These are phyloP conservation scores for Stichodactyla mertensii DNA, from an alignment of 64 coral and sea anemone species.

Conservation along the genomic window DNA sequence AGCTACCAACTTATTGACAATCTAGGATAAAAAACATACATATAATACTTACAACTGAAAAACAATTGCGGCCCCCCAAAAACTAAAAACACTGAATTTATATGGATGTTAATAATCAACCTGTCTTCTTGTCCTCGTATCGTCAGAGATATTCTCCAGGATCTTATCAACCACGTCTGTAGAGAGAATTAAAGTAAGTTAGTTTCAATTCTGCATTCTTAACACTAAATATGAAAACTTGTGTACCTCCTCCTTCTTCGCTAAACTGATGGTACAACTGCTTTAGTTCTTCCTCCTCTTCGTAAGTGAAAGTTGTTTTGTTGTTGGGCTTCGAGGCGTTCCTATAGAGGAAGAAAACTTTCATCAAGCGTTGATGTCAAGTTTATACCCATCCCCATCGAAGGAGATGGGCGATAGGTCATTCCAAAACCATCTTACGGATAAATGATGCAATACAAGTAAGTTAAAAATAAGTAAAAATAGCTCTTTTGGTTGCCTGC, in stretches of 20 bases:
- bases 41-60: background rate
- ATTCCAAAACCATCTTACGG: too few species aligned
- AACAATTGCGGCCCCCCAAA: too few species aligned
- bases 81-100: too few species aligned
- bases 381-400: too few species aligned
- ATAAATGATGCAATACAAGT: too few species aligned
- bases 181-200: background rate
- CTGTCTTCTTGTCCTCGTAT: slow-evolving; percentile 53
- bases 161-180: slow-evolving; percentile 65
- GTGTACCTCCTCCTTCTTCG: slow-evolving; percentile 39
- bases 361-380: too few species aligned
- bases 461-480: too few species aligned
- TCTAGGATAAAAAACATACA: background rate
- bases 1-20: slow-evolving; percentile 52
- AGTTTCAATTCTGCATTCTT: too few species aligned
- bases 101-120: background rate
- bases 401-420: too few species aligned
- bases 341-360: background rate
- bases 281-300: slow-evolving; percentile 66
- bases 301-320: slow-evolving; percentile 44
- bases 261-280: slow-evolving; percentile 48
- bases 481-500: too few species aligned
- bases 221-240: background rate
- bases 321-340: slow-evolving; percentile 14
- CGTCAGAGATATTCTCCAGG: slow-evolving; percentile 48